Percentiles rank a stretch among this genome's conserved stretches.
Evolutionary conservation across 2,113 vertebrate species (phyloP).

Genomic region (Mohoua ochrocephala): DNA sequence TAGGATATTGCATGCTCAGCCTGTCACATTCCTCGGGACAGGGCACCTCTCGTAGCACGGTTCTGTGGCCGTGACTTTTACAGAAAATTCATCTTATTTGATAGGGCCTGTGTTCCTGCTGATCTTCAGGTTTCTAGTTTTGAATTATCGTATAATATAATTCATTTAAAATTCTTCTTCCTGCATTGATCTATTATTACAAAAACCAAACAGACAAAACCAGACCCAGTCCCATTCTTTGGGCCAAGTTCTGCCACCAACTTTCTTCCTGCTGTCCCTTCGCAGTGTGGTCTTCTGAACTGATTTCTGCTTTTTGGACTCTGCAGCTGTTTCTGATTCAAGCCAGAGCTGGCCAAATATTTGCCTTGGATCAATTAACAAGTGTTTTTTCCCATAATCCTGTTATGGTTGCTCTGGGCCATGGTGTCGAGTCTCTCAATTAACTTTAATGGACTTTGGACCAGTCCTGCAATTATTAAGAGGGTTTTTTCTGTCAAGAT

Average conservation of each 20-base stretch:
- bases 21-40: neutral
- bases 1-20: neutral
- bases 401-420: neutral
- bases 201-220: neutral
- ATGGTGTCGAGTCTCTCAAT: neutral
- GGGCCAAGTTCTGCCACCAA: neutral
- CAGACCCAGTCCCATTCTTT: neutral
- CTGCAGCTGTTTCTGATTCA: neutral
- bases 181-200: neutral
- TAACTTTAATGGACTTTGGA: neutral
- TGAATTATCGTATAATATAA: neutral
- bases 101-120: neutral
- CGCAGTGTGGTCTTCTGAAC: neutral
- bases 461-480: neutral
- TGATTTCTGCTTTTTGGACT: neutral
- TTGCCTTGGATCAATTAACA: neutral
- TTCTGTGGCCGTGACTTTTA: neutral
- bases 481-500: neutral
- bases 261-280: neutral
- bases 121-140: neutral
- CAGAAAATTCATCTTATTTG: neutral
- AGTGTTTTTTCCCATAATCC: neutral
- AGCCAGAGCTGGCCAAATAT: neutral
- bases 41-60: neutral
- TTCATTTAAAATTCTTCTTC: neutral